These are phyloP conservation scores for Papilio polyxenes DNA, from an alignment of 1,140 invertebrate species.

Conservation along the genomic window DNA sequence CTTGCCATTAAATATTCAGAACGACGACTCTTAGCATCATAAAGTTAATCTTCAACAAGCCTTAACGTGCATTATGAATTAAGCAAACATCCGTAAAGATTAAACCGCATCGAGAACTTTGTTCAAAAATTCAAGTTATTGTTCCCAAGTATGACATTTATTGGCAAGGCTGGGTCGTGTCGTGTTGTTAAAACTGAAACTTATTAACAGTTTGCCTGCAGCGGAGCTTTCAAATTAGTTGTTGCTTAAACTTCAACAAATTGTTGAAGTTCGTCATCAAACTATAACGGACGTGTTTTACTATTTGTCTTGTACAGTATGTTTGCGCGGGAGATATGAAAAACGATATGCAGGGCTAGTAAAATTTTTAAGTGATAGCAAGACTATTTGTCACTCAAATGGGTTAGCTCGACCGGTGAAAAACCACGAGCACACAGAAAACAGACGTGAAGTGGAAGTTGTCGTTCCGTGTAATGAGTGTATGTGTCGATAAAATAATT, in stretches of 20 bases:
- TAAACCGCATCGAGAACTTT: neutral
- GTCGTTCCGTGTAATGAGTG: too few relatives aligned
- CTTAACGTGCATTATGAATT: neutral
- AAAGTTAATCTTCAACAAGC: neutral
- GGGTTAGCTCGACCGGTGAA: too few relatives aligned
- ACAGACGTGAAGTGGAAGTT: neutral
- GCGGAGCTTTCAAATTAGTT: slow-evolving; percentile 3
- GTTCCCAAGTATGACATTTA: neutral
- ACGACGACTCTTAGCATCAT: too few relatives aligned
- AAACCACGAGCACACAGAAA: too few relatives aligned
- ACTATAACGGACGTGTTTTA: neutral
- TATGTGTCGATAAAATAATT: too few relatives aligned
- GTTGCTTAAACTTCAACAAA: slow-evolving; percentile 24
- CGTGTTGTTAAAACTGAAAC: slow-evolving; percentile 21
- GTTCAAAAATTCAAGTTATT: slow-evolving; percentile 2
- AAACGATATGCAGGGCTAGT: neutral
- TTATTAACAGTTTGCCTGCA: slow-evolving; percentile 16
- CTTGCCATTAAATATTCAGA: too few relatives aligned
- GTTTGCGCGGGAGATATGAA: neutral
- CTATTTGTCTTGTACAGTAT: slow-evolving; percentile 5
- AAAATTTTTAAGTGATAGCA: neutral
- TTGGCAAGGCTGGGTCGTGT: neutral
- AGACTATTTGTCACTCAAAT: too few relatives aligned
- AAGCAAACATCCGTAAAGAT: neutral
- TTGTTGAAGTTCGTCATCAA: slow-evolving; percentile 23